Conservation (phyloP, 2,797 vertebrate species). For the Neosalanx taihuensis region DNA sequence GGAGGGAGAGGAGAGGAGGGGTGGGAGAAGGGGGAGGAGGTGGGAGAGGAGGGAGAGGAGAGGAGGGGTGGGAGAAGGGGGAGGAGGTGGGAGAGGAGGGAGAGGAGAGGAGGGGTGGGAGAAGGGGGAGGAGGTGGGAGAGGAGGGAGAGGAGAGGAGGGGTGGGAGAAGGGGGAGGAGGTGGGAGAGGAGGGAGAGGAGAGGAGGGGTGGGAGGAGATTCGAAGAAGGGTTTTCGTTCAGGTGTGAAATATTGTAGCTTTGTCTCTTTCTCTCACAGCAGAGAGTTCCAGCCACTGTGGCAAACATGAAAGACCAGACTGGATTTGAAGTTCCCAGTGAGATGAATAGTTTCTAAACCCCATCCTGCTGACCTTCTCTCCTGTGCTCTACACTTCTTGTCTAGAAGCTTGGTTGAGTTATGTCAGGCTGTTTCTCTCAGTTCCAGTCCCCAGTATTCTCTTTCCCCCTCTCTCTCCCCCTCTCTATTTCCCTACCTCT, state of each 20-base stretch:
- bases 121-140: background rate
- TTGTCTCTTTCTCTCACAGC: conserved; percentile 38
- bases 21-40: background rate
- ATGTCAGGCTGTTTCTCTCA: conserved; percentile 8
- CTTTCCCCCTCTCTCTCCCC: conserved; percentile 6
- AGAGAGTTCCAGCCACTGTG: conserved; percentile 23
- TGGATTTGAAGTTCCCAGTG: conserved; percentile 46
- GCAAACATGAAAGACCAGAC: conserved; percentile 44
- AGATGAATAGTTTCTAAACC: conserved; percentile 23
- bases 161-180: background rate
- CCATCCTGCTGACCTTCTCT: conserved; percentile 17
- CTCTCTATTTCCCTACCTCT: background rate
- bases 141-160: background rate
- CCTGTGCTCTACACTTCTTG: conserved; percentile 17
- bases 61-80: background rate
- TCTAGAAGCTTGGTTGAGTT: conserved; percentile 26
- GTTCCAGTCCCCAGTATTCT: background rate
- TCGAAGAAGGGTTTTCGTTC: conserved; percentile 19
- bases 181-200: background rate
- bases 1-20: background rate
- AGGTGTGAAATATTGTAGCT: conserved; percentile 27
- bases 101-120: too few species aligned
- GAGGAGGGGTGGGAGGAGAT: background rate
- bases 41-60: background rate
- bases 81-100: background rate